Evolutionary conservation across 1,140 invertebrate genomes (phyloP), one percentile per base, ranked within the genome.

Genomic region (Sitobion miscanthi): DNA sequence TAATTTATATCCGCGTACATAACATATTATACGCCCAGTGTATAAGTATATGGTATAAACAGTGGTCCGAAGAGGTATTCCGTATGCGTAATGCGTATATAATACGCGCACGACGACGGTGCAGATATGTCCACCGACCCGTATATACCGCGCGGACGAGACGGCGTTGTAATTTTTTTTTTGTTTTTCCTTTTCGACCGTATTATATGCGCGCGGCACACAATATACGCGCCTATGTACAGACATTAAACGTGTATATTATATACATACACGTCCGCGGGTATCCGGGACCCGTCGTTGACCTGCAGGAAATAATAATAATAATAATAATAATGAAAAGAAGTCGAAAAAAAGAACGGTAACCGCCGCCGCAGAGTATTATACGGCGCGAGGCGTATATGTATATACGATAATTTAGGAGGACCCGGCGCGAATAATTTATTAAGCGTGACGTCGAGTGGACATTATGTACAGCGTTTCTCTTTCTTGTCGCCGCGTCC

Each of bases 401-500:
- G 14, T 77, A 77, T n/a, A 77, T 77, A 77, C 62, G 62, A 77
- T 77, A 77, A 77, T 77, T 77, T 77, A 77, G 49, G 90, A 52
- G 49, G n/a, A 83, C 69, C 69, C 45, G 88, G 82, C 87, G 83
- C 83, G 91, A 94, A 92, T 94, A 94, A 94, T 94, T 94, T 94
- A 94, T 94, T 94, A 94, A 94, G 90, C 93, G 93, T 86, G 90
- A 89, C 91, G 85, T 91, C 90, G 93, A 94, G 93, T 94, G 93
- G 93, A 94, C 93, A 94, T 94, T 94, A 94, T 94, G 82, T 93
- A 94, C 89, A 94, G 91, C 93, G 86, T 88, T 92, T 91, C 90
- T 91, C 90, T 93, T 93, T 93, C 91, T 93, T 93, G 91, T 93
- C 77, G 14, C 62, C n/a, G 62, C 30, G 91, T 92, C 82, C 91